phyloP scores from a whole-genome alignment of 2,888 invertebrate species.

The Onchidella celtica region DNA sequence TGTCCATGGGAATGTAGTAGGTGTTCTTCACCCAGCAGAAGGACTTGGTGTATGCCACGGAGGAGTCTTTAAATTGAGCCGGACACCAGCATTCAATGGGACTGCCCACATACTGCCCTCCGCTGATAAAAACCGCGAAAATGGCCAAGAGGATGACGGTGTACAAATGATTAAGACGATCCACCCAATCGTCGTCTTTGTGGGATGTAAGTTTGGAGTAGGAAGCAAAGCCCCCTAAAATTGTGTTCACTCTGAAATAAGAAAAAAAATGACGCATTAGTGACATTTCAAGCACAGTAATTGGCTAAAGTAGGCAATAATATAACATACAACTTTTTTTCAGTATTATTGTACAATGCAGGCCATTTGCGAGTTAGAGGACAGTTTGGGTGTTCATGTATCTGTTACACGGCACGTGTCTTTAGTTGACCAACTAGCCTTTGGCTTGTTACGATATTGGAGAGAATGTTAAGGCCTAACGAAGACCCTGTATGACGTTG shows the following conservation, averaged over 20 bases:
- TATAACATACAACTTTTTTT: no score
- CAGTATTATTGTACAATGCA: no score
- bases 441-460: no score
- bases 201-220: conserved; percentile 70
- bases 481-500: no score
- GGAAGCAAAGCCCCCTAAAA: conserved; percentile 70
- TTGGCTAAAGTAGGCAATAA: no score
- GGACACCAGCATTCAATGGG: conserved; percentile 76
- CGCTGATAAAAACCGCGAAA: conserved; percentile 71
- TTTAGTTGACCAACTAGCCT: no score
- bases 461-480: no score
- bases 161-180: conserved; percentile 71
- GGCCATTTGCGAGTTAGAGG: no score
- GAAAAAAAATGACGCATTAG: no score
- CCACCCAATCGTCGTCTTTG: conserved; percentile 73
- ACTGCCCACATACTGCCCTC: conserved; percentile 72
- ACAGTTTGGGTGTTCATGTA: no score
- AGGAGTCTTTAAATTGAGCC: conserved; percentile 72
- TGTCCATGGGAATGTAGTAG: conserved; percentile 73
- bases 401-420: no score
- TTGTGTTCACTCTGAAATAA: conserved; percentile 63
- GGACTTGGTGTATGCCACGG: conserved; percentile 79
- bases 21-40: conserved; percentile 77
- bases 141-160: conserved; percentile 70
- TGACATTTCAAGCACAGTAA: no score